These are phyloP conservation scores for Cosmia pyralina DNA, from an alignment of 2,888 invertebrate species.

Conservation along the genomic window DNA sequence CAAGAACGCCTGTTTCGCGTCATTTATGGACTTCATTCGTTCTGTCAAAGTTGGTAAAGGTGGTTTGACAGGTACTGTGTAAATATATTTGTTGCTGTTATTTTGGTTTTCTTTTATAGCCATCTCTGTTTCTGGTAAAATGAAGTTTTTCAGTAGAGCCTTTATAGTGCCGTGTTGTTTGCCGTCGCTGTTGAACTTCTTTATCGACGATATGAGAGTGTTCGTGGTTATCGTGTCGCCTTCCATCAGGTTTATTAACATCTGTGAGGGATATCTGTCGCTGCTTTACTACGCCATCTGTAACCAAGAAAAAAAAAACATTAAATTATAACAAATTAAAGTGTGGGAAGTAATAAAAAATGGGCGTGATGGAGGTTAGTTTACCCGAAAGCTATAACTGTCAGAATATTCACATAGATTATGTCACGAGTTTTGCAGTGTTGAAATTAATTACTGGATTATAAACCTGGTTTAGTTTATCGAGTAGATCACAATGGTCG, in stretches of 20 bases:
- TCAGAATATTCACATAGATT: constrained; percentile 58
- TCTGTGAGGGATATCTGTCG: constrained; percentile 80
- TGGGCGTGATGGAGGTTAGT: constrained; percentile 25
- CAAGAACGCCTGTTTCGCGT: constrained; percentile 84
- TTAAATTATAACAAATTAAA: constrained; percentile 19
- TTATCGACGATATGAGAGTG: constrained; percentile 82
- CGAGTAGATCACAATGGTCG: constrained; percentile 63
- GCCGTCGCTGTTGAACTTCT: constrained; percentile 78
- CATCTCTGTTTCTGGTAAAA: constrained; percentile 83
- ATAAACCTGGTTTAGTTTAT: constrained; percentile 59
- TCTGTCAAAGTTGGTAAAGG: constrained; percentile 74
- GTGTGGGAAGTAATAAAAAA: constrained; percentile 46
- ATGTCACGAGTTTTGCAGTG: constrained; percentile 64
- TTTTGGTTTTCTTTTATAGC: constrained; percentile 85
- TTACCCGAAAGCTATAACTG: constrained; percentile 40
- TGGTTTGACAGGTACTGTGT: constrained; percentile 82
- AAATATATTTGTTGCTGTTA: constrained; percentile 79
- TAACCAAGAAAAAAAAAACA: constrained; percentile 73
- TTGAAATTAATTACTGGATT: constrained; percentile 53
- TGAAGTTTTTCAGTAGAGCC: constrained; percentile 83
- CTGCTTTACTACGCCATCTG: constrained; percentile 87
- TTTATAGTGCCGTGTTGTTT: constrained; percentile 84
- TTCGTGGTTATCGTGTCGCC: constrained; percentile 81
- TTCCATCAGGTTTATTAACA: constrained; percentile 86
- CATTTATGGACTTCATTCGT: constrained; percentile 80